Evolutionary conservation across 2,113 vertebrate genomes (phyloP), one percentile per base, ranked within the genome.

Genomic region (Lycaon pictus): DNA sequence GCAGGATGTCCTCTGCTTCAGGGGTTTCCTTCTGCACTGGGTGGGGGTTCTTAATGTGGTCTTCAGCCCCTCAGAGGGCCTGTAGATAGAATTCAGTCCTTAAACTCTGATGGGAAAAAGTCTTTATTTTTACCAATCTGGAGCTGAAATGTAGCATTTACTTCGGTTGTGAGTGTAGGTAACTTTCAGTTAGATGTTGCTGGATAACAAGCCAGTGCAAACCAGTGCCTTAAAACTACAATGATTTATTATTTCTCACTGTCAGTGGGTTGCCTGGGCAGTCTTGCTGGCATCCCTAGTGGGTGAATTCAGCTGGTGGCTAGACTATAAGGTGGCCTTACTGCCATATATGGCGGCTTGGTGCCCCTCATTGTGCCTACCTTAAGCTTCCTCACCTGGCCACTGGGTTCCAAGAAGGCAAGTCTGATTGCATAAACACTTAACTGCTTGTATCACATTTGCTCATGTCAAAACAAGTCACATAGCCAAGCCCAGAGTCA

Each of bases 381-480:
- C 15, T 87, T 95, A 62, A 37, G 37, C 32, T 85, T 96, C 58
- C 43, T 96, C n/a, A 53, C 22, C 1, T 93, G 74, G 51, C 80
- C 69, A 56, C 29, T 95, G 53, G 79, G 51, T 82, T 92, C 60
- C 55, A 94, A 77, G 48, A 92, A 55, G 65, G 48, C 79, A 88
- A 65, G 48, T 89, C 71, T 37, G 32, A 76, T 27, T 48, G 43
- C 35, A 11, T n/a, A 67, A 79, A 84, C 35, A 29, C 60, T 81
- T 81, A 43, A 3, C 25, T 76, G 76, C 60, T 92, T 92, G 60
- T 12, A 16, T 86, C 83, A 67, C 37, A 82, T 96, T 92, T 89
- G 67, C 60, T 92, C 55, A 72, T 97, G 37, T 93, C 67, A 85
- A 88, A 82, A 83, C 82, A 77, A 72, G 82, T 63, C n/a, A 37